These are phyloP conservation scores for Corythornis cristatus DNA, from an alignment of 2,113 vertebrate genomes.

Conservation along the genomic window DNA sequence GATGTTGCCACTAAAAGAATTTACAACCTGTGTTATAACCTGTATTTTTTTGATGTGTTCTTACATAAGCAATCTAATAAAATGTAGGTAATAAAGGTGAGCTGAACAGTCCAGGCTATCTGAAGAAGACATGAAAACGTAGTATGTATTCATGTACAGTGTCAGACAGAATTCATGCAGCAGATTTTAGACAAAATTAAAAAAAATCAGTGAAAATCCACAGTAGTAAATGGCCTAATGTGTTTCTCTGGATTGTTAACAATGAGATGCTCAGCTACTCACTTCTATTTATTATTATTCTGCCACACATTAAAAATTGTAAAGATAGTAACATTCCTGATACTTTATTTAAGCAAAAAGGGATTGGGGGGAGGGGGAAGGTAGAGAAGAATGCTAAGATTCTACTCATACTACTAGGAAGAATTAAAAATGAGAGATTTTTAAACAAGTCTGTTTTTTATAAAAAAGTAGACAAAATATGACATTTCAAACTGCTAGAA, in stretches of 20 bases:
- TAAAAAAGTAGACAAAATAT: neutral
- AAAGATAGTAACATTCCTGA: neutral
- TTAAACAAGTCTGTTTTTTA: neutral
- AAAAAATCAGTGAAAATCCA: neutral
- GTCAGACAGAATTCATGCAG: neutral
- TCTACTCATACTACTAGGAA: neutral
- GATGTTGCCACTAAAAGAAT: neutral
- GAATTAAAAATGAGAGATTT: neutral
- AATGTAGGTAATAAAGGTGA: neutral
- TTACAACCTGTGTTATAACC: neutral
- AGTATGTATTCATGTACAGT: neutral
- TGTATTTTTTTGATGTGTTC: neutral
- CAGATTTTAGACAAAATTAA: neutral
- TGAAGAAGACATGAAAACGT: neutral
- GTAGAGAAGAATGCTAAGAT: neutral
- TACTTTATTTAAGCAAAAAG: neutral
- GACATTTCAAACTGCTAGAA: slow-evolving; percentile 43
- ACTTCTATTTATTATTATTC: neutral
- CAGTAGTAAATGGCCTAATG: neutral
- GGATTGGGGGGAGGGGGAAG: neutral
- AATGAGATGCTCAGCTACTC: neutral
- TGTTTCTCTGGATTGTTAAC: neutral
- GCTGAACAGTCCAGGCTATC: neutral
- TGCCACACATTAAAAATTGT: neutral
- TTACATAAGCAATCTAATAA: neutral